Base-by-base conservation (phyloP, 2,888 invertebrate species). In the Andrena dorsata region DNA sequence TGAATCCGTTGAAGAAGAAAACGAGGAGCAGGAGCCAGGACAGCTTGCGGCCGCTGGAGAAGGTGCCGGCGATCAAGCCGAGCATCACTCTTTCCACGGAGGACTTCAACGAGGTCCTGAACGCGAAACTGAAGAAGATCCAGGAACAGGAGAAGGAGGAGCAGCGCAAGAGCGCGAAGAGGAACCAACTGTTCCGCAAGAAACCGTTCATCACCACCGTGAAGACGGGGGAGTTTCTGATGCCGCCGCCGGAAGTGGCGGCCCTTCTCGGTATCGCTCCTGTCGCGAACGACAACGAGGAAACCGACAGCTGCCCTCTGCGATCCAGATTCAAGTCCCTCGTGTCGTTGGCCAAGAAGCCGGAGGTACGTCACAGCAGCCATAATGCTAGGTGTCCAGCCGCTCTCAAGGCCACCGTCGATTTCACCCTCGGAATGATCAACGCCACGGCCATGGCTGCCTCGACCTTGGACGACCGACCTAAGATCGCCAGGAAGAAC, bases 141-240 rank as follows among this genome's bases (percentile, higher is more conserved):
- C 96, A 97, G 92, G 96, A 96, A 80, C 95, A 95, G 86, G 95
- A 96, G 63, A 92, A 92, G 66, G 90, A 90, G 70, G 87, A 85
- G 70, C 79, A 84, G 64, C 86, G 60, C 13, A 83, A 91, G 82
- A 82, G 77, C 78, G 82, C 63, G 16, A 85, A 35, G 68, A 82
- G 60, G 65, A 70, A 20, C 47, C 65, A 80, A 30, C 64, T 61
- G 10, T 53, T 84, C 0, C 83, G 88, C 10, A 89, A 86, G 23
- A 95, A 94, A 78, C 95, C 97, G 10, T 98, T 98, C 91, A 96
- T 97, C 84, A 97, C 97, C 10, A 97, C 97, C 0, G 98, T 98
- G 60, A 97, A 96, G 88, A 96, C 95, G 70, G 98, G 98, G 2
- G 96, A 96, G 89, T 98, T 97, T 92, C 94, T 97, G 84, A 96